Base-by-base conservation (phyloP, 2,888 invertebrate genomes). In the Diplazon laetatorius region DNA sequence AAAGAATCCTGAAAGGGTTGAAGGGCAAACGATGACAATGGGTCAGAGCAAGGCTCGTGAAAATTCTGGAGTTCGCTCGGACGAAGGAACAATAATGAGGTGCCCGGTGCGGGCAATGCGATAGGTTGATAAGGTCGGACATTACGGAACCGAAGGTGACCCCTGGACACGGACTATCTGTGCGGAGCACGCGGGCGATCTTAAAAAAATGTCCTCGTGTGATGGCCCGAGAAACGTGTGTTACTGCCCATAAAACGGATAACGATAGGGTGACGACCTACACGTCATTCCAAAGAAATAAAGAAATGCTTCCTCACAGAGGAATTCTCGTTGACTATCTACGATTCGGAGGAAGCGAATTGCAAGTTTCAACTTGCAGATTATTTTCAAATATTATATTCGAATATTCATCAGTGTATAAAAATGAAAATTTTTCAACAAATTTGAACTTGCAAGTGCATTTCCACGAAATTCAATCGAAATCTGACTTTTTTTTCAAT, bases 171-270 rank as follows among this genome's bases (percentile, higher is more conserved):
- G 9, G 55, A 14, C 14, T 18, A 20, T 35, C 22, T 60, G 30
- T 37, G 37, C 39, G 55, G 63, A 46, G 46, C 46, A 39, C 42
- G 48, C 48, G 14, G 37, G 57, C 63, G 39, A 59, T 39, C 39
- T 39, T 37, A 75, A 62, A 55, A 55, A 69, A 60, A 57, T 63
- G 57, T 68, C 55, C 30, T 37, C 37, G 66, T 68, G 46, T 39
- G 35, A 6, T n/a, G 62, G 72, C 30, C 68, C 62, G 55, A 68
- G 72, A 48, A 68, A 72, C 57, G 68, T 57, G 68, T 57, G 68
- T 77, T 72, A 77, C 72, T 72, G 48, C 39, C 48, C 77, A 55
- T 72, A 72, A 77, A 77, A 76, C 4, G 55, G 68, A 60, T 77
- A 72, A 77, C 72, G 77, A 69, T 73, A 42, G 72, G 77, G 62